Percentiles rank a stretch among this genome's conserved stretches.
phyloP scores from a whole-genome alignment of 2,888 invertebrate species.

The Platycnemis pennipes region DNA sequence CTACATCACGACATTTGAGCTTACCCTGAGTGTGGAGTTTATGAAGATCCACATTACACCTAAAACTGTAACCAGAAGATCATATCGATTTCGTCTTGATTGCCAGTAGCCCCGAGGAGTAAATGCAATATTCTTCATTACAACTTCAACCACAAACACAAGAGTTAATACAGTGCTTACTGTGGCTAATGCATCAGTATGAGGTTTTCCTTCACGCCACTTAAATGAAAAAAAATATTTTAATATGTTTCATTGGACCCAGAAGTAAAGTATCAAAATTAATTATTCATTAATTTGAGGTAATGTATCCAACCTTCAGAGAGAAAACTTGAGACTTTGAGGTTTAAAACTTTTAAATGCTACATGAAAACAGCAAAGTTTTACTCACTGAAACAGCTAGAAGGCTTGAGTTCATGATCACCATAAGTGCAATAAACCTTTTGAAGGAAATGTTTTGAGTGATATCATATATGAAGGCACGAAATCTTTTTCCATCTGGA shows the following conservation, averaged over 20 bases:
- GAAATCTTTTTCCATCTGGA: constrained; percentile 94
- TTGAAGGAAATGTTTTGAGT: constrained; percentile 98
- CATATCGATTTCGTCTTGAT: constrained; percentile 97
- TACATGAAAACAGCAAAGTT: not conserved
- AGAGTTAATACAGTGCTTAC: constrained; percentile 94
- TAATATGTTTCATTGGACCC: not conserved
- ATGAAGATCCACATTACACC: constrained; percentile 98
- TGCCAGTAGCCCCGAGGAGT: constrained; percentile 99
- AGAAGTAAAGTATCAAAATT: not conserved
- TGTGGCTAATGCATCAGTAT: constrained; percentile 91
- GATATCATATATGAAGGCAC: constrained; percentile 98
- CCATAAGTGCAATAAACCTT: constrained; percentile 95
- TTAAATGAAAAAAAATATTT: constrained; percentile 78
- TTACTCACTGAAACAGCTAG: constrained; percentile 92
- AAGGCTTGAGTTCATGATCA: constrained; percentile 95
- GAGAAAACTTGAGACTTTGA: not conserved
- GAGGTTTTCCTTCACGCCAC: constrained; percentile 92
- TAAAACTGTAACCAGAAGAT: constrained; percentile 96
- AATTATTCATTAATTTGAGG: no score
- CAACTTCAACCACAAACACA: constrained; percentile 96
- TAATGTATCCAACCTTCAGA: no score
- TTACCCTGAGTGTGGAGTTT: constrained; percentile 92
- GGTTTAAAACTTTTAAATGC: not conserved
- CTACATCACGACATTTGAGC: no score
- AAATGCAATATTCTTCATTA: constrained; percentile 99